Base-by-base conservation (phyloP, 2,113 vertebrate genomes). In the Pachypanchax playfairii region DNA sequence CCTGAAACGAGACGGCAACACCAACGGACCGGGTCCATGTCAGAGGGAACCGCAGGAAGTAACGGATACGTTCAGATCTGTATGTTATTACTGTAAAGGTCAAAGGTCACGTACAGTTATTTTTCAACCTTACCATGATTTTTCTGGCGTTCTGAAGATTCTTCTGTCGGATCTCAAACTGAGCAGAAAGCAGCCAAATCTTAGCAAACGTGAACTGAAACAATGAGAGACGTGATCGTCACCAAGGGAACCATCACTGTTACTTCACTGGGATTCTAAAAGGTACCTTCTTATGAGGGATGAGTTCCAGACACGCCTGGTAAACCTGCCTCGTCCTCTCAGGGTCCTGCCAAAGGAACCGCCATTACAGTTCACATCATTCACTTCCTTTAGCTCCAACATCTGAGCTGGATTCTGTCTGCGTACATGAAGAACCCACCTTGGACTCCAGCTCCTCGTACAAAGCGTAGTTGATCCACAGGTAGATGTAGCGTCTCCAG, bases 121-220 rank as follows among this genome's bases (percentile, higher is more conserved):
- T 15, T 10, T 11, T 4, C 3, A 38, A 12, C 15, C 95, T 94
- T 80, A 99, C 97, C 95, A 99, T 87, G 78, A 93, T 88, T 85
- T 91, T 93, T 62, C 97, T 91, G 54, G 97, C 96, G 59, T 91
- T 90, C 21, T 91, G 93, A 33, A 99, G 92, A 80, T 94, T 98
- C 80, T 98, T 99, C 90, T 98, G 97, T 22, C 97, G 90, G 65
- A 99, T 96, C 91, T 99, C 97, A 89, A 99, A 99, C 39, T 96
- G 94, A 15, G 90, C 93, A 39, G 92, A 98, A 0, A 98, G 89
- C 78, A 99, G 85, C 97, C 97, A 99, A 20, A 99, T 96, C 90
- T 99, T 99, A 28, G 96, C 97, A 74, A 98, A 99, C 0, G 97
- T 98, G 86, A 99, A 99, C 97, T 99, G 85, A 79, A 85, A 68